Base-by-base conservation (phyloP, 1,140 invertebrate genomes). In the Phenacoccus solenopsis region DNA sequence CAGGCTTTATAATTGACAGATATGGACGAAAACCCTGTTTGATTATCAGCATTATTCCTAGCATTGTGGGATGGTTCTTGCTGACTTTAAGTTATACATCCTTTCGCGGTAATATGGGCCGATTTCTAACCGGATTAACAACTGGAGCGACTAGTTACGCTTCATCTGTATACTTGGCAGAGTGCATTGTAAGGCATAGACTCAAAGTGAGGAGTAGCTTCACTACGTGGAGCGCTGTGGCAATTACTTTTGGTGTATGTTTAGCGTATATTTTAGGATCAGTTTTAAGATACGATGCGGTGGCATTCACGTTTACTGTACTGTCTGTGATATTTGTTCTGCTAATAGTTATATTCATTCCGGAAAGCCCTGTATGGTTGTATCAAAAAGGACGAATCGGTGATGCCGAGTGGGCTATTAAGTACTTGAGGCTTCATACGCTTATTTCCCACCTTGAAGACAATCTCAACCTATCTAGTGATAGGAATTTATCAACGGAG, bases 21-120 rank as follows among this genome's bases (percentile, higher is more conserved):
- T 82, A 82, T 75, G 88, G 88, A 1, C 75, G 87, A 16, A 86
- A 83, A 77, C 28, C 74, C 78, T 79, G 82, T 0, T 76, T 87
- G 25, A 75, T 82, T n/a, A 72, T 80, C 1, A 76, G 82, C n/a
- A 81, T 81, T 22, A 21, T 82, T 10, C 79, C 84, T 13, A 84
- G 81, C 61, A 72, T 84, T 2, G 30, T 80, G 20, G 85, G 85
- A 12, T 87, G 84, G 82, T 67, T 82, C 0, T 70, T 81, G 3
- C 81, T 86, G n/a, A 9, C 16, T 5, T 9, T 5, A 16, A 20
- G 20, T 9, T 59, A 59, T n/a, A 59, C 16, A 9, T n/a, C 13
- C 13, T 30, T 67, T 12, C 35, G 24, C 5, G 7, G 80, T 83
- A 38, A 76, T 84, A 25, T 68, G 82, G 4, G 79, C 80, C 1